Evolutionary conservation across 2,113 vertebrate genomes (phyloP).

Genomic region (Epinephelus fuscoguttatus): DNA sequence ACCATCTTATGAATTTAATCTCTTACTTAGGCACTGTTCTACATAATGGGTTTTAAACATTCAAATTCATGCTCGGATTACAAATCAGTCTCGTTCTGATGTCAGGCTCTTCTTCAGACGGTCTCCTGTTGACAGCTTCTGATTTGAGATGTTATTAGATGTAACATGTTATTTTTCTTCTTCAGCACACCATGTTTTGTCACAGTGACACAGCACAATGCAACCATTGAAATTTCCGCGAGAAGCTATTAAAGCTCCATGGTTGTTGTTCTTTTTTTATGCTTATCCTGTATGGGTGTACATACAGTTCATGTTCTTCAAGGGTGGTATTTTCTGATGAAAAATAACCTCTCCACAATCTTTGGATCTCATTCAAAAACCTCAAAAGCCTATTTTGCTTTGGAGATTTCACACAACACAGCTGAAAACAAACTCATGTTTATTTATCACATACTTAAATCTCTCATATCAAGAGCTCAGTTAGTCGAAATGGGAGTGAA

Average conservation of each 20-base stretch:
- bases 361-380: conserved; percentile 38
- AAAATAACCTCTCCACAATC: conserved; percentile 38
- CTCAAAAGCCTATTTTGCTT: conserved; percentile 47
- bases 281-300: background rate
- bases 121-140: conserved; percentile 39
- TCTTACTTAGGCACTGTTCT: conserved; percentile 75
- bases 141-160: conserved; percentile 28
- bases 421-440: conserved; percentile 66
- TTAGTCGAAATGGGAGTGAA: conserved; percentile 33
- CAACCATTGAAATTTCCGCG: background rate
- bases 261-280: background rate
- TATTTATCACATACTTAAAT: conserved; percentile 61
- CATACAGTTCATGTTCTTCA: conserved; percentile 6
- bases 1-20: conserved; percentile 80
- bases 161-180: conserved; percentile 18
- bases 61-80: conserved; percentile 72
- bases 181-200: background rate
- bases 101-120: conserved; percentile 20
- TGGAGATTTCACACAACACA: conserved; percentile 37
- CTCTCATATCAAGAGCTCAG: conserved; percentile 43
- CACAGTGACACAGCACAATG: background rate
- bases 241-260: background rate
- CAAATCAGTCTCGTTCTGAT: conserved; percentile 55
- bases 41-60: conserved; percentile 79
- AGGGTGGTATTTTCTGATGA: conserved; percentile 10